Evolutionary conservation across 1,140 invertebrate species (phyloP), one percentile per base, ranked within the genome.

Genomic region (Brachionus asplanchnoidis): DNA sequence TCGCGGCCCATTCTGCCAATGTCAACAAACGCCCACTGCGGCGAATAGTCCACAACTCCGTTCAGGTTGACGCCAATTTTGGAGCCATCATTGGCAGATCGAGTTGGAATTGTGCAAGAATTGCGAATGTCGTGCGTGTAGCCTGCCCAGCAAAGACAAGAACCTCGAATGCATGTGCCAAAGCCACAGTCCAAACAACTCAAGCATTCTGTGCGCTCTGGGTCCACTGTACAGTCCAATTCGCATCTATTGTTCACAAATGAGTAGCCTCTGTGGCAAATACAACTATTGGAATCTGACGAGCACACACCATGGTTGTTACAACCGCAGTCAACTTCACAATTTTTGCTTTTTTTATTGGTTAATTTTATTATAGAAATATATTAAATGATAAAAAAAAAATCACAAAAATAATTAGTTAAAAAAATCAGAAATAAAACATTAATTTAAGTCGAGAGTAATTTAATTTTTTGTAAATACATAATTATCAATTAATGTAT

Each of bases 21-120:
- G 56, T 87, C 87, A 2, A 87, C 86, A 80, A 87, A 87, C 44
- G 87, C 87, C 23, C 87, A 42, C 77, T 87, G 86, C 0, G 86
- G 85, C 0, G 86, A 87, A 26, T 86, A 87, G 60, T 87, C 87
- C 2, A 84, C 84, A 1, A 87, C 66, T 8, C 87, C 87, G 5
- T 77, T 86, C 0, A 87, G 40, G 75, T 87, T 87, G 40, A 87
- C 85, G 6, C 87, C 87, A 12, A 77, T 26, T 50, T 77, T 77
- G 2, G 73, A 77, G 20, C 73, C 73, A 28, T 77, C 73, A 28
- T 77, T 77, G 3, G 73, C 42, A 26, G 73, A 46, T 77, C 44
- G 17, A 50, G 42, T 77, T 46, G 17, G 17, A 36, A 77, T 50
- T 46, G 73, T 77, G 26, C 73, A 77, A 11, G 73, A 77, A 12